Base-by-base conservation (phyloP, 92 coral and sea anemone genomes). In the Actinostola sp. region DNA sequence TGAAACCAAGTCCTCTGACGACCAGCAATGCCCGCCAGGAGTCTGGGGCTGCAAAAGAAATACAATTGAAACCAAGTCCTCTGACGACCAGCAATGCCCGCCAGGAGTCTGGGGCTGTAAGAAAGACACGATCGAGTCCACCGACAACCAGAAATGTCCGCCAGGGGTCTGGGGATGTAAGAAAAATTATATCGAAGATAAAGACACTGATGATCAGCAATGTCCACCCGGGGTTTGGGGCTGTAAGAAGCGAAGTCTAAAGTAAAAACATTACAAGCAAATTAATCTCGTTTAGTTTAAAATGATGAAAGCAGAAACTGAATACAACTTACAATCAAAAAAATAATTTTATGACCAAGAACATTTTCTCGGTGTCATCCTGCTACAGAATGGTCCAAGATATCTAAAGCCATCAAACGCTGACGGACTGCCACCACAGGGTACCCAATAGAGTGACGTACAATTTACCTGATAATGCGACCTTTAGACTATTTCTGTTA, bases 81-180 rank as follows among this genome's bases (percentile, higher is more conserved):
- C 62, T 29, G 55, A 73, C 44, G 49, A 74, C 44, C 77, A 80
- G 62, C 82, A 69, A 28, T 80, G 82, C 34, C 86, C 90, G 13
- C 86, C 86, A 16, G 86, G 84, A 15, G 74, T 79, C 55, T 84
- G 89, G 88, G 88, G 88, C 31, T 83, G 88, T 70, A 83, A 83
- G 41, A 50, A 71, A 27, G 83, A 84, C 43, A 52, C 10, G 12
- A 32, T 46, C 23, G 73, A 77, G 32, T 23, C 80, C 17, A 3
- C 31, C 6, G 65, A 49, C 28, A 59, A 70, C 9, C 66, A 76
- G 54, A 73, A 67, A 34, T 84, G 89, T 35, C 84, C 83, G 0
- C 88, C 88, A 70, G 88, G 88, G 31, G 79, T 83, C 64, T 83
- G 88, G 89, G 81, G 83, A 53, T 84, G 89, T 72, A 66, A 80